Base-by-base conservation (phyloP, 53 echinoderm and acorn worm genomes). In the Zoroaster sp. region DNA sequence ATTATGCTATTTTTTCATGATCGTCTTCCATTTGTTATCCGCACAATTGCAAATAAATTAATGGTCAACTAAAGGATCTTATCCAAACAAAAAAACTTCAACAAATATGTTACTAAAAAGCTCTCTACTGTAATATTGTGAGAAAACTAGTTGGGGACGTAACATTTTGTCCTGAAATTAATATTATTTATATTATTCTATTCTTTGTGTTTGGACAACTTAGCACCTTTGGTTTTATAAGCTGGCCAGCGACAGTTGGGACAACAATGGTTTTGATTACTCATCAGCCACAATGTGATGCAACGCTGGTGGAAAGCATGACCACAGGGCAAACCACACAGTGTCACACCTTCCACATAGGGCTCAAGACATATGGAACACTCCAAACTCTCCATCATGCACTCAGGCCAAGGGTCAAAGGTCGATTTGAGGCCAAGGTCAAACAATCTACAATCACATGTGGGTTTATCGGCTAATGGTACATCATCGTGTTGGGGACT, bases 241-340 rank as follows among this genome's bases (percentile, higher is more conserved):
- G 98, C 98, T 54, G 98, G 98, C 98, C 98, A 98, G 31, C 98
- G 77, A 32, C 98, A 98, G 15, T 90, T 94, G 7, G 98, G 98
- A 70, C 98, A 98, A 43, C 86, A 75, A 75, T 98, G 98, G 41
- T 96, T 94, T 34, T 88, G 91, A 20, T 91, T 89, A 20, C 74
- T 80, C 4, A 73, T 80, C 40, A 98, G 80, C 98, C 98, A 98
- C 1, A 77, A 76, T 37, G 69, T 45, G 7, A 97, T 90, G 53
- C 98, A 97, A 40, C 89, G 71, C 13, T 89, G 92, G 87, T 97
- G 98, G 47, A 90, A 97, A 9, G 91, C 83, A 75, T 97, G 98
- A 20, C 98, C 95, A 73, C 98, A 97, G 1, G 98, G 98, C n/a
- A 97, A 63, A 4, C 98, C 98, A 87, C 98, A 97, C 21, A 97